Conservation (phyloP, 2,797 vertebrate genomes). For the Sciaenops ocellatus region DNA sequence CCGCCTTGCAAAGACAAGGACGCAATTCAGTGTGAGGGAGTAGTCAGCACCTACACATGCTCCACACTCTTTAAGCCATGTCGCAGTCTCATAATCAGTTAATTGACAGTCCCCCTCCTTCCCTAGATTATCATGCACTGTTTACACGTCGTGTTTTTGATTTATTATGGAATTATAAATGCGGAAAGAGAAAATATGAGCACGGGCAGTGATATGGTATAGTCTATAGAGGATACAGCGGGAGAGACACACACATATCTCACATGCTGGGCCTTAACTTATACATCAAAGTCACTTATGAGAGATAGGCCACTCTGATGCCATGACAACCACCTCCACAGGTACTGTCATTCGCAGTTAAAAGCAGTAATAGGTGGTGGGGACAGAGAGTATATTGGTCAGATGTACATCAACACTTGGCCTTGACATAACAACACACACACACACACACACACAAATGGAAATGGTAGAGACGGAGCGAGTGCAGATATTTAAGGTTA, state of each 20-base stretch:
- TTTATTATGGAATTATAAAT: conserved; percentile 24
- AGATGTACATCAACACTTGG: conserved; percentile 16
- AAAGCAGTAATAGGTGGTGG: conserved; percentile 25
- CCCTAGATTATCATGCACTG: conserved; percentile 30
- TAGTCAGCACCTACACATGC: conserved; percentile 60
- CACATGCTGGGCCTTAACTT: conserved; percentile 32
- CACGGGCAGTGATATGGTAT: neutral
- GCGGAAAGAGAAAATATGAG: neutral
- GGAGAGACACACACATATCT: neutral
- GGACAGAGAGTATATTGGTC: conserved; percentile 1
- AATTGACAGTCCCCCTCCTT: conserved; percentile 48
- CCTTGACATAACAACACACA: conserved; percentile 18
- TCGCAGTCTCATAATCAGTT: conserved; percentile 43
- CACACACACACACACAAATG: conserved; percentile 16
- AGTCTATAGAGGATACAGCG: neutral
- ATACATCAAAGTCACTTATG: conserved; percentile 45
- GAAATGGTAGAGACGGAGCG: neutral
- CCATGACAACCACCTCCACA: conserved; percentile 68
- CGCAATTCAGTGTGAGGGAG: conserved; percentile 48
- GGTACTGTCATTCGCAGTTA: conserved; percentile 33
- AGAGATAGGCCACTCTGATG: conserved; percentile 35
- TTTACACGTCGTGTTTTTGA: conserved; percentile 40
- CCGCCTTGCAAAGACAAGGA: conserved; percentile 45
- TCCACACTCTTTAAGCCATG: conserved; percentile 46
- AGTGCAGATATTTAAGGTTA: conserved; percentile 36